A percentile compares a stretch with the other conserved stretches of the same genome.
Conservation (phyloP, 1,140 invertebrate species). For the Drosophila tropicalis region DNA sequence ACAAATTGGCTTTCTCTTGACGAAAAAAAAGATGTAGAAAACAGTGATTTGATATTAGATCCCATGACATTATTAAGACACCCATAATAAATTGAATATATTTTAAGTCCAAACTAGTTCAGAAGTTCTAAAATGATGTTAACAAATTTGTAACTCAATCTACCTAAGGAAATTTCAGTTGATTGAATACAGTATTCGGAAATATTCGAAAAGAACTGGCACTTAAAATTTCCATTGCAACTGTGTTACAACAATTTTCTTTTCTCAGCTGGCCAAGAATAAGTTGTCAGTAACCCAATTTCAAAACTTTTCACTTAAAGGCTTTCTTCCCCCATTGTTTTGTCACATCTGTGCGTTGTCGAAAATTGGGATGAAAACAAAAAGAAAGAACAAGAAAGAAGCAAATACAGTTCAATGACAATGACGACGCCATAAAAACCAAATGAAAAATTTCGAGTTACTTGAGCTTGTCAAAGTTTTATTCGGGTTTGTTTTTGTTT, state of each 20-base stretch:
- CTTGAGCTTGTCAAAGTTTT: slow-evolving; percentile 17
- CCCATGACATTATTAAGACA: too few relatives aligned
- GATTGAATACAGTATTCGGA: background rate
- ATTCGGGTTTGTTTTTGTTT: background rate
- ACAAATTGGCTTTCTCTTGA: background rate
- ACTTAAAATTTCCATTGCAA: background rate
- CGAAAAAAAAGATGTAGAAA: background rate
- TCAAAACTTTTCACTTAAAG: slow-evolving; percentile 17
- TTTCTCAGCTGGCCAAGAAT: slow-evolving; percentile 2
- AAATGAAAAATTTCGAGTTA: slow-evolving; percentile 18
- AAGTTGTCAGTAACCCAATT: slow-evolving; percentile 11
- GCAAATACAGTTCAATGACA: slow-evolving; percentile 12
- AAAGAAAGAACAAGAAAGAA: background rate
- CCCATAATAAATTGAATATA: too few relatives aligned
- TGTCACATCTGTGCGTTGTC: slow-evolving; percentile 14
- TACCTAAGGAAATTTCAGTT: background rate
- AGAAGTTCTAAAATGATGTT: too few relatives aligned
- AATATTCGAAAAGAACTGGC: background rate
- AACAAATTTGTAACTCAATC: too few relatives aligned
- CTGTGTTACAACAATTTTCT: background rate
- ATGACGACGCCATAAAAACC: slow-evolving; percentile 1
- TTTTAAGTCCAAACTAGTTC: too few relatives aligned
- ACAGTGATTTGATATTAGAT: background rate
- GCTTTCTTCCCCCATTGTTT: slow-evolving; percentile 10
- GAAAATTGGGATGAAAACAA: background rate